Evolutionary conservation across 64 coral and sea anemone species (phyloP).

Genomic region (Pachyseris speciosa): DNA sequence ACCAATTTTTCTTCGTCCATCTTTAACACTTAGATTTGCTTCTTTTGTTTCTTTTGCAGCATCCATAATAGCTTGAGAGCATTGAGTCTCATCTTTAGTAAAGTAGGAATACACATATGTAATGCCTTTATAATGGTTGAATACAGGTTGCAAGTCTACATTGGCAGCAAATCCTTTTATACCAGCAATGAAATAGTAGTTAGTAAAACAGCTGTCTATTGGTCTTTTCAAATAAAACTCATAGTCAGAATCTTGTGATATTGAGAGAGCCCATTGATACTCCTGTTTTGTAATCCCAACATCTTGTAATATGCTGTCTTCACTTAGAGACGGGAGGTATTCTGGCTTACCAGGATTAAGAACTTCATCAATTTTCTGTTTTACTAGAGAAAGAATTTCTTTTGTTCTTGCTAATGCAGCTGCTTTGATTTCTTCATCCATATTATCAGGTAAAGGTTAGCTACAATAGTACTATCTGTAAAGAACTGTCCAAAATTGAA

Average conservation of each 20-base stretch:
- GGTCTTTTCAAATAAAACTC: neutral
- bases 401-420: conserved; percentile 10
- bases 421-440: conserved; percentile 36
- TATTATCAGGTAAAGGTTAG: conserved; percentile 18
- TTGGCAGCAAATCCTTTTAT: too few species aligned
- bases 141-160: too few species aligned
- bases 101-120: conserved; percentile 49
- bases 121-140: conserved; percentile 29
- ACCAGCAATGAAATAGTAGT: too few species aligned
- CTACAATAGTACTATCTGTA: conserved; percentile 10
- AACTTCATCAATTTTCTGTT: conserved; percentile 53
- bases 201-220: conserved; percentile 10
- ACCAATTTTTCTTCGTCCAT: conserved; percentile 51
- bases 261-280: conserved; percentile 34
- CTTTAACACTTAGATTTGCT: conserved; percentile 61
- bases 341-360: conserved; percentile 38
- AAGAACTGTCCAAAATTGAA: conserved; percentile 47
- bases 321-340: conserved; percentile 12
- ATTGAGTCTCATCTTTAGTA: conserved; percentile 68
- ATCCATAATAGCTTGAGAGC: conserved; percentile 76
- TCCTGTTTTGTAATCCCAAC: conserved; percentile 49
- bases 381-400: conserved; percentile 42
- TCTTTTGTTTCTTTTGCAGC: conserved; percentile 71
- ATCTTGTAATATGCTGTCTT: conserved; percentile 23
- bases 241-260: conserved; percentile 3